Conservation (phyloP, 2,113 vertebrate genomes). For the Dascyllus trimaculatus region DNA sequence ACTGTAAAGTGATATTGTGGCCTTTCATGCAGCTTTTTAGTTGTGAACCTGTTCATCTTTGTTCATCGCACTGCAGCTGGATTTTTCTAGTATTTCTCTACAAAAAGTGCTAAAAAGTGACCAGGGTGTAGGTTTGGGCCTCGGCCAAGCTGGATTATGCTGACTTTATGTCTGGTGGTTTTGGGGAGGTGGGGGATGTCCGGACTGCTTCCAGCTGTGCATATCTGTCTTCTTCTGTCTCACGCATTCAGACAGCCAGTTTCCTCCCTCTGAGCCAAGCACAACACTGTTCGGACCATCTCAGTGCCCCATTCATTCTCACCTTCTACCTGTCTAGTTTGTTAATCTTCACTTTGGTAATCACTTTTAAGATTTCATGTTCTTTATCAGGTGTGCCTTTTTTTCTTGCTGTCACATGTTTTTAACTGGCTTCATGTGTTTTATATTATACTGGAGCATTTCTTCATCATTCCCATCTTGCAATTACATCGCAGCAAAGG, state of each 20-base stretch:
- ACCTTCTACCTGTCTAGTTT: constrained; percentile 16
- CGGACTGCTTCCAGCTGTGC: constrained; percentile 63
- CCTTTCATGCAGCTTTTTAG: constrained; percentile 1
- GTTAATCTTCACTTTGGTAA: background rate
- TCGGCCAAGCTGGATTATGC: constrained; percentile 57
- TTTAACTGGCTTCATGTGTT: background rate
- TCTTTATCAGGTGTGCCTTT: background rate
- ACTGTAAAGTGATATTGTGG: too few species aligned
- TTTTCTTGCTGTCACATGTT: background rate
- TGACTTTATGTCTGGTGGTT: constrained; percentile 74
- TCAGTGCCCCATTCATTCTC: constrained; percentile 27
- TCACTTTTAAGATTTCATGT: background rate
- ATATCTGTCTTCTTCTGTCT: constrained; percentile 44
- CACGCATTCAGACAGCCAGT: constrained; percentile 41
- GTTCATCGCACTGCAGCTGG: constrained; percentile 2
- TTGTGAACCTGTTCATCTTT: background rate
- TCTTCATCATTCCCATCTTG: background rate
- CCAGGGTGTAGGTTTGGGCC: constrained; percentile 27
- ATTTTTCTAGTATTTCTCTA: background rate
- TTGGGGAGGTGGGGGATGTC: constrained; percentile 16
- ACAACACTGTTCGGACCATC: constrained; percentile 54
- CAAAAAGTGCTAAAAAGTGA: constrained; percentile 16
- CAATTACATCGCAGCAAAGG: background rate
- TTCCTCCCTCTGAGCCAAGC: constrained; percentile 67
- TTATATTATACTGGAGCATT: too few species aligned